Evolutionary conservation across 2,113 vertebrate genomes (phyloP).

Genomic region (Halichoeres trimaculatus): DNA sequence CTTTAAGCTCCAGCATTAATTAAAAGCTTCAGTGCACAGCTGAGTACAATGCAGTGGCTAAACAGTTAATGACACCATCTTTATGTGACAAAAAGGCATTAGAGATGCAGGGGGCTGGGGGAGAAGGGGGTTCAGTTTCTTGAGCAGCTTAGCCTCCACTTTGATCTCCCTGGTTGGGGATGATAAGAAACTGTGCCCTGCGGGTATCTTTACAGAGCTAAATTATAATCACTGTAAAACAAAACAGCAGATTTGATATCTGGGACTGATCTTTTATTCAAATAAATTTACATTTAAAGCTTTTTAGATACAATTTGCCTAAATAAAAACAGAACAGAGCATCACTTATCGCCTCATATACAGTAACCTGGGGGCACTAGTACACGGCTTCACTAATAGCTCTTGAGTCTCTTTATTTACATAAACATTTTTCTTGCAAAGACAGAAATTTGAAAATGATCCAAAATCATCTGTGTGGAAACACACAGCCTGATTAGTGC

Average conservation of each 20-base stretch:
- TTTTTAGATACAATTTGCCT: not conserved
- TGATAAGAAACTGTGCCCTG: conserved; percentile 1
- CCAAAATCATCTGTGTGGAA: not conserved
- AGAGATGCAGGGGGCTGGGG: not conserved
- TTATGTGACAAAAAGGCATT: not conserved
- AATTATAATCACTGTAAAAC: not conserved
- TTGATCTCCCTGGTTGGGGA: conserved; percentile 22
- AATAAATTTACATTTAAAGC: not conserved
- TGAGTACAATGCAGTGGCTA: not conserved
- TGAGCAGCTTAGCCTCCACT: conserved; percentile 30
- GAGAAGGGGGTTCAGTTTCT: not conserved
- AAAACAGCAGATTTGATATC: not conserved
- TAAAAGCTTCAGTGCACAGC: not conserved
- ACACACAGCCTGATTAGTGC: not conserved
- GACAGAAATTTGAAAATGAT: no score
- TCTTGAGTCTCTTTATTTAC: not conserved
- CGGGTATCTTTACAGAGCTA: not conserved
- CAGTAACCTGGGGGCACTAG: not conserved
- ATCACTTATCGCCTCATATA: not conserved
- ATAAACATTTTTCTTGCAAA: not conserved
- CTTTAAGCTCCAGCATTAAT: not conserved
- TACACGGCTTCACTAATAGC: conserved; percentile 22
- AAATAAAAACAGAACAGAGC: not conserved
- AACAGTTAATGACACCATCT: not conserved
- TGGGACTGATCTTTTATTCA: not conserved